Base-by-base conservation (phyloP, 2,888 invertebrate genomes). In the Athripsodes cinereus region DNA sequence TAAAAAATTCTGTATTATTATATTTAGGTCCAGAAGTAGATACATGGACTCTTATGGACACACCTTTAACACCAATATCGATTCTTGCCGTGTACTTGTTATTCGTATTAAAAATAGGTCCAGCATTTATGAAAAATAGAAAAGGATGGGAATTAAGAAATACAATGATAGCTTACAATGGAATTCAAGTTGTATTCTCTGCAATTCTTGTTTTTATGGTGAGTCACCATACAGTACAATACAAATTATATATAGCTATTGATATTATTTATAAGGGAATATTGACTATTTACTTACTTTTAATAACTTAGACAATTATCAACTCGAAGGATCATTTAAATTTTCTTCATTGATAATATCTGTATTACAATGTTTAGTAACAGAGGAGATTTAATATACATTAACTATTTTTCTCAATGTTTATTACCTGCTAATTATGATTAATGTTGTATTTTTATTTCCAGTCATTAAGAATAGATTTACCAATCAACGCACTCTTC, bases 141-240 rank as follows among this genome's bases (percentile, higher is more conserved):
- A 87, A 92, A 67, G 90, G 93, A 0, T 88, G 88, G 69, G 86
- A 90, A 66, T 76, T 96, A 35, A 84, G 86, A 65, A 80, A 81
- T 60, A 72, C 88, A 0, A 80, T 96, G 62, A 75, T 95, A 54
- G 69, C 85, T 0, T 96, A 96, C 71, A 96, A 96, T 70, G 88
- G 88, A 21, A 80, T 87, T 58, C 96, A 96, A 84, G 94, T 96
- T n/a, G 71, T 86, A 40, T 82, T 91, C 68, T 94, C 93, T 62
- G 74, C 83, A 2, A 88, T 87, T 69, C 87, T 93, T 83, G 85
- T 93, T 59, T 84, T 85, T 68, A 90, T 89, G 84, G 94, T 92
- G 73, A 80, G 80, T 70, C 62, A 2, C n/a, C n/a, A n/a, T n/a
- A n/a, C n/a, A n/a, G n/a, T n/a, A n/a, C n/a, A n/a, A n/a, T n/a